Conservation (phyloP, 2,113 vertebrate genomes). For the Hylia prasina region DNA sequence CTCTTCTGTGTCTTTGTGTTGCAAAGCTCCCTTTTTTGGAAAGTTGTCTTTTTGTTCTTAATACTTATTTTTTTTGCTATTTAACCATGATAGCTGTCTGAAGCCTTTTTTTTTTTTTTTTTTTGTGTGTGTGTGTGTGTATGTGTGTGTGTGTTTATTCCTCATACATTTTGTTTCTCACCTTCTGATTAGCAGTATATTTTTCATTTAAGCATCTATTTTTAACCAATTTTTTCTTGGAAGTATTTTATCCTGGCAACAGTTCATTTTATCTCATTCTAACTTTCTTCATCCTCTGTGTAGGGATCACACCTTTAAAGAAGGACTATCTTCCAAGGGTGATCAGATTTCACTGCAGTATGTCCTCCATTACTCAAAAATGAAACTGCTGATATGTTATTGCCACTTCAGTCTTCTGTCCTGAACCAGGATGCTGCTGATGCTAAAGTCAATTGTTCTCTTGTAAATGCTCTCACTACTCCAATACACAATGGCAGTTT, state of each 20-base stretch:
- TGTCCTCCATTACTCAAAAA: neutral
- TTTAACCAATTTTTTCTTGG: neutral
- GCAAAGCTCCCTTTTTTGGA: neutral
- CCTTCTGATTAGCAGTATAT: neutral
- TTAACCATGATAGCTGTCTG: neutral
- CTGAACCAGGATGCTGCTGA: neutral
- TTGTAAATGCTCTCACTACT: neutral
- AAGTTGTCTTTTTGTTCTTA: neutral
- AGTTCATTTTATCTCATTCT: neutral
- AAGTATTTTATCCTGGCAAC: neutral
- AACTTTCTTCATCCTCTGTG: neutral
- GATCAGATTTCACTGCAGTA: neutral
- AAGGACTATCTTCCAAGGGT: neutral
- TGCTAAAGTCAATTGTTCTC: neutral
- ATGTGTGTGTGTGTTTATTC: accelerated
- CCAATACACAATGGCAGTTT: neutral
- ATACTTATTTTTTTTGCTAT: neutral
- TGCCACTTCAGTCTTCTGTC: neutral
- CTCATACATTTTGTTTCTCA: neutral
- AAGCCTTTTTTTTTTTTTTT: neutral
- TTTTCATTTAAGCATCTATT: neutral
- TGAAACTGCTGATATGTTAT: neutral
- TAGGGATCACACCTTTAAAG: neutral
- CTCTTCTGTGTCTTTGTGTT: neutral
- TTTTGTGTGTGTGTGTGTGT: too few relatives aligned